Conservation (phyloP, 1,140 invertebrate genomes). For the Magallana gigas region DNA sequence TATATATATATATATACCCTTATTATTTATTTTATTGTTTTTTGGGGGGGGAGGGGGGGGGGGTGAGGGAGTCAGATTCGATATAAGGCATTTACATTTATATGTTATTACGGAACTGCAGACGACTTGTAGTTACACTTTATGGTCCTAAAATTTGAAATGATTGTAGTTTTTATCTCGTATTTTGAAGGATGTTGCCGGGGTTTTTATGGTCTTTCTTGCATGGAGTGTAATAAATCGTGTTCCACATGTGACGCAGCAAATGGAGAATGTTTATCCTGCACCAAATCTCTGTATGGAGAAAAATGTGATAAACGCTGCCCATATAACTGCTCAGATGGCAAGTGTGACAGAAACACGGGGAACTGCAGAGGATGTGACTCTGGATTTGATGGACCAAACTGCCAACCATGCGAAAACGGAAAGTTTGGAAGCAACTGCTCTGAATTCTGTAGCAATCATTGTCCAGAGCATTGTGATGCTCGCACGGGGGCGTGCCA, state of each 20-base stretch:
- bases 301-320: not conserved
- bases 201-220: not conserved
- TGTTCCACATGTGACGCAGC: conserved; percentile 1
- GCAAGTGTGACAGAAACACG: not conserved
- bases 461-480: not conserved
- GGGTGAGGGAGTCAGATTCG: too few relatives aligned
- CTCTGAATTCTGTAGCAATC: not conserved
- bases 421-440: not conserved
- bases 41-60: too few relatives aligned
- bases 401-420: not conserved
- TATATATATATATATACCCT: too few relatives aligned
- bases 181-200: not conserved
- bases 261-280: not conserved
- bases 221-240: not conserved
- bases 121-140: too few relatives aligned
- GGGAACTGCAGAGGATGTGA: not conserved
- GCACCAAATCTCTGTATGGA: not conserved
- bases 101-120: too few relatives aligned
- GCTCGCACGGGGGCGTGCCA: not conserved
- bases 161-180: too few relatives aligned
- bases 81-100: too few relatives aligned
- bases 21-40: too few relatives aligned
- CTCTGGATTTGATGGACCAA: not conserved
- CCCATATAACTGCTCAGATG: not conserved
- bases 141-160: too few relatives aligned